These are phyloP conservation scores for Clavelina lepadiformis DNA, from an alignment of 23 tunicate genomes.

Conservation along the genomic window DNA sequence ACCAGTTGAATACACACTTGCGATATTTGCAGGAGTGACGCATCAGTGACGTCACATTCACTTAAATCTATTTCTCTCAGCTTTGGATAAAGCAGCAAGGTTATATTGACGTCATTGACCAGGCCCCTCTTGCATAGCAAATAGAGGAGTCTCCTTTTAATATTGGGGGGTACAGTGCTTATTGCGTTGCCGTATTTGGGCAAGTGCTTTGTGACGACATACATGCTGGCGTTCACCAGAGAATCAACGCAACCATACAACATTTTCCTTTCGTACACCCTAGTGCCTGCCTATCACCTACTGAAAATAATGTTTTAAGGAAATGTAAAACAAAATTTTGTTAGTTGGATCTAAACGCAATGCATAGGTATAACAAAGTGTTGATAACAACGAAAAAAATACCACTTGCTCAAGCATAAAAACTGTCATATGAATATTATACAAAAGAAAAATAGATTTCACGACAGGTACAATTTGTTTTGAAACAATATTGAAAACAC, in stretches of 20 bases:
- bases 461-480: no score
- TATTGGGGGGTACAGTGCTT: conserved; percentile 26
- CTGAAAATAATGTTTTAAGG: no score
- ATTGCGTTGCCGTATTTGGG: conserved; percentile 5
- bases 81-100: conserved; percentile 1
- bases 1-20: conserved; percentile 18
- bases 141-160: conserved; percentile 39
- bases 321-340: no score
- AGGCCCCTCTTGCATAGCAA: conserved; percentile 62
- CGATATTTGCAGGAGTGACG: conserved; percentile 21
- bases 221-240: conserved; percentile 43
- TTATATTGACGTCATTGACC: conserved; percentile 37
- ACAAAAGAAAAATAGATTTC: no score
- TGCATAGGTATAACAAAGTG: no score
- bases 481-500: no score
- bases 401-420: no score
- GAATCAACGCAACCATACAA: conserved; percentile 48
- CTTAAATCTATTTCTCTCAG: conserved; percentile 49
- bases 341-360: no score
- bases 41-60: conserved; percentile 44
- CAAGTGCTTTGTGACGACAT: conserved; percentile 22
- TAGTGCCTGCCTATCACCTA: no score
- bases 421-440: no score
- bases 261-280: no score
- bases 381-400: no score